phyloP scores from a whole-genome alignment of 2,797 vertebrate species.

The Crocodylus rhombifer region DNA sequence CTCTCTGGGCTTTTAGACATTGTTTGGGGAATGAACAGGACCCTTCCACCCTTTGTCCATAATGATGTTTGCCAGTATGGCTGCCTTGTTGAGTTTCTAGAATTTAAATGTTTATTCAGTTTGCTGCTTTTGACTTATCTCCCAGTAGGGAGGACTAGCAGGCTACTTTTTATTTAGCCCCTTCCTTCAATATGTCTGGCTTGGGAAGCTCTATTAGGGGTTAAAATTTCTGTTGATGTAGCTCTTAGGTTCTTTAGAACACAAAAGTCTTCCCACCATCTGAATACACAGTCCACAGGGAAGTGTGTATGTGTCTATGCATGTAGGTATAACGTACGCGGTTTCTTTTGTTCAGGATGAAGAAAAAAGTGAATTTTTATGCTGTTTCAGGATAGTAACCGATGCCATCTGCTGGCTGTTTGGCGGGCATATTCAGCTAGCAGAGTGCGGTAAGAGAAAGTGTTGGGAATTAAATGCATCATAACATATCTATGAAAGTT shows the following conservation, averaged over 20 bases:
- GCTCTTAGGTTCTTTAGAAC: not conserved
- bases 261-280: not conserved
- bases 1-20: not conserved
- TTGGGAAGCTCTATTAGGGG: not conserved
- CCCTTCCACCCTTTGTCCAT: not conserved
- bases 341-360: slow-evolving; percentile 81
- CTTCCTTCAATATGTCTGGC: not conserved
- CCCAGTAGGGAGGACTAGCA: not conserved
- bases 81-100: not conserved
- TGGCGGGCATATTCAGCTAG: slow-evolving; percentile 82
- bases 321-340: not conserved
- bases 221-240: not conserved
- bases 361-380: slow-evolving; percentile 80
- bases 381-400: slow-evolving; percentile 85
- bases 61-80: not conserved
- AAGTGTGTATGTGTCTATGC: fast-evolving
- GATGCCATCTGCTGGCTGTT: slow-evolving; percentile 89
- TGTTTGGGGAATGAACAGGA: not conserved
- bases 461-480: not conserved
- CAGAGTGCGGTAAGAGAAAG: slow-evolving; percentile 82
- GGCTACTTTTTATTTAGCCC: not conserved
- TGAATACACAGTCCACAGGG: not conserved
- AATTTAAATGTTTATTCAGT: not conserved
- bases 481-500: not conserved
- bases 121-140: not conserved